phyloP scores from a whole-genome alignment of 2,888 invertebrate species.

The Iphiclides podalirius region DNA sequence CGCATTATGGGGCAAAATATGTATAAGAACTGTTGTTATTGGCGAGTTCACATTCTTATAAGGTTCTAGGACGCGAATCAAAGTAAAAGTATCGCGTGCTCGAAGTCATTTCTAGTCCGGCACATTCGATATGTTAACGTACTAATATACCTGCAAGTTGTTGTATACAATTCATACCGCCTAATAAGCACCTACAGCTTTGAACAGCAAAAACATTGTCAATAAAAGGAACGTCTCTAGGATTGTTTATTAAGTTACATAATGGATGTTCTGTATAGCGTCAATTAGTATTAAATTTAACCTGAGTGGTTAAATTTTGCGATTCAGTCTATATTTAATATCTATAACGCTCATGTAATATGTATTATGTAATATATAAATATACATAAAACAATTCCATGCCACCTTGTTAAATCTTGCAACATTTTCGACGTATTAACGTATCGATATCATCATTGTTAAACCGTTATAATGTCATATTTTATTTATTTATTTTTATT shows the following conservation, averaged over 20 bases:
- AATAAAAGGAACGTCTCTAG: constrained; percentile 8
- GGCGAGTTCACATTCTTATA: constrained; percentile 24
- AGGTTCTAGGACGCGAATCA: constrained; percentile 43
- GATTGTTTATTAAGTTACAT: constrained; percentile 5
- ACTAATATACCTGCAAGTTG: constrained; percentile 36
- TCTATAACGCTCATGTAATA: too few species aligned
- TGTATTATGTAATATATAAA: too few species aligned
- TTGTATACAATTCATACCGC: constrained; percentile 37
- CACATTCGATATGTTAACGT: constrained; percentile 47
- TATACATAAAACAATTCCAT: too few species aligned
- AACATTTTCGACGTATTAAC: too few species aligned
- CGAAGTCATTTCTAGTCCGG: constrained; percentile 50
- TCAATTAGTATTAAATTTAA: too few species aligned
- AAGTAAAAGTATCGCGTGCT: constrained; percentile 55
- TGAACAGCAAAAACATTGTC: constrained; percentile 13
- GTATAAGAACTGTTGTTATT: constrained; percentile 10
- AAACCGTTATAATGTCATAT: too few species aligned
- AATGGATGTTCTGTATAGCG: too few species aligned
- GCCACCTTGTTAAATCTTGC: too few species aligned
- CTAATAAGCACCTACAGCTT: constrained; percentile 26
- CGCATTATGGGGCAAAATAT: constrained; percentile 24
- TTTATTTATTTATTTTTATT: too few species aligned
- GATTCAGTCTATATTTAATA: too few species aligned
- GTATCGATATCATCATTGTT: too few species aligned
- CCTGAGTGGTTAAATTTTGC: too few species aligned